Conservation (phyloP, 1,140 invertebrate genomes). For the Sitobion miscanthi region DNA sequence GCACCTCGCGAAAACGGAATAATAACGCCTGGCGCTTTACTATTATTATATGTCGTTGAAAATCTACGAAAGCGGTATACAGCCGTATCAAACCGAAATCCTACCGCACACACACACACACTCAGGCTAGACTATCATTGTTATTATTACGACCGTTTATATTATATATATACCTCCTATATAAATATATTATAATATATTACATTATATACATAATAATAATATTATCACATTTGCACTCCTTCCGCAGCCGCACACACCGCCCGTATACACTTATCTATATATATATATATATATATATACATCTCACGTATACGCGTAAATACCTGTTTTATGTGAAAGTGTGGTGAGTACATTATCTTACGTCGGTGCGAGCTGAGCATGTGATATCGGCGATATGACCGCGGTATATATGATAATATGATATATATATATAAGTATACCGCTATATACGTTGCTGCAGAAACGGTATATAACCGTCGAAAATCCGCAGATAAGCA, state of each 20-base stretch:
- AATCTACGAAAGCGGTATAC: slow-evolving; percentile 14
- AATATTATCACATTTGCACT: not conserved
- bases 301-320: no score
- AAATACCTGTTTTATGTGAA: not conserved
- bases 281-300: not conserved
- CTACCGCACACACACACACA: not conserved
- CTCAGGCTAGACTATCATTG: not conserved
- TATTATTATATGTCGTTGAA: slow-evolving; percentile 44
- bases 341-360: not conserved
- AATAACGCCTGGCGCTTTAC: slow-evolving; percentile 41
- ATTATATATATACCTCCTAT: no score
- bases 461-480: not conserved
- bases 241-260: no score
- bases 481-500: slow-evolving; percentile 44
- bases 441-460: not conserved
- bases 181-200: no score
- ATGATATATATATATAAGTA: no score
- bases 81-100: slow-evolving; percentile 43
- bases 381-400: slow-evolving; percentile 8
- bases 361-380: not conserved
- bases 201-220: not conserved
- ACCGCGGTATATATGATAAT: not conserved
- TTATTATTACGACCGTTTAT: no score
- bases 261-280: no score
- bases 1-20: not conserved